phyloP scores from a whole-genome alignment of 2,888 invertebrate species.

The Fissipunctia ypsillon region DNA sequence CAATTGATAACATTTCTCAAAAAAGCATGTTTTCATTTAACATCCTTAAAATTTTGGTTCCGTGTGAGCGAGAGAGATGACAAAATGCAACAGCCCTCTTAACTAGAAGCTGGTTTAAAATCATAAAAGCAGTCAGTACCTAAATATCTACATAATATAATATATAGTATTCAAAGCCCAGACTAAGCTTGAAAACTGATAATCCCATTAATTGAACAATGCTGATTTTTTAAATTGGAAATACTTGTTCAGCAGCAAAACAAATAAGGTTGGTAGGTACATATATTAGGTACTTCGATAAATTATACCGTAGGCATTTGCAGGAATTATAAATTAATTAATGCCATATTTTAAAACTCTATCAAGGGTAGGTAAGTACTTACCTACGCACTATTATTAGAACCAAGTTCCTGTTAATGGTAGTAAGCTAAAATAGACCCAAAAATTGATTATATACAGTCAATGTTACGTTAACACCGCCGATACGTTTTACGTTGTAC shows the following conservation, averaged over 20 bases:
- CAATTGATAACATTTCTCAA: too few species aligned
- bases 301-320: not conserved
- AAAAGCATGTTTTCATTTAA: too few species aligned
- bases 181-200: not conserved
- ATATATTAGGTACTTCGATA: not conserved
- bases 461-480: not conserved
- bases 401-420: conserved; percentile 25
- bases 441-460: not conserved
- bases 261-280: too few species aligned
- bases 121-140: not conserved
- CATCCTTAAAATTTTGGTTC: too few species aligned
- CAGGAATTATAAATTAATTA: not conserved
- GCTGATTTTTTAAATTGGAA: too few species aligned
- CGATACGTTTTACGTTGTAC: not conserved
- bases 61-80: too few species aligned
- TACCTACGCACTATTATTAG: conserved; percentile 7
- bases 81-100: too few species aligned
- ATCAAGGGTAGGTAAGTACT: conserved; percentile 14
- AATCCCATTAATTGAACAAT: not conserved
- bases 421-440: not conserved
- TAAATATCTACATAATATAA: not conserved
- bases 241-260: too few species aligned
- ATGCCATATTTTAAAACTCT: conserved; percentile 9
- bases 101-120: not conserved
- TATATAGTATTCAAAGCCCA: not conserved